Base-by-base conservation (phyloP, 2,113 vertebrate genomes). In the Pelodiscus sinensis region DNA sequence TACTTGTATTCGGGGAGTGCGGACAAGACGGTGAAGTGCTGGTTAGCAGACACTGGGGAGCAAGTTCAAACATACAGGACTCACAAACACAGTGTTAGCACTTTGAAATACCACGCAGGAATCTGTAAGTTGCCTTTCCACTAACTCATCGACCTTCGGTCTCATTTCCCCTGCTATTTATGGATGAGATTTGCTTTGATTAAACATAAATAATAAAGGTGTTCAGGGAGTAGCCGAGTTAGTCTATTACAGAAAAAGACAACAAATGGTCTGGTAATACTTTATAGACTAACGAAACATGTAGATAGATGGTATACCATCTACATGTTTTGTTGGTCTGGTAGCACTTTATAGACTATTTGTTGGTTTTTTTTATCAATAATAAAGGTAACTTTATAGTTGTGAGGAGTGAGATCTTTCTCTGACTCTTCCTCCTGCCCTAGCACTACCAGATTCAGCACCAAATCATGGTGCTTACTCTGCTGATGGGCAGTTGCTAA, bases 21-120 rank as follows among this genome's bases (percentile, higher is more conserved):
- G 0, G 98, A 98, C 97, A 95, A 97, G 95, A 98, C 98, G 0
- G 98, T 97, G 87, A 98, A 98, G 94, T 98, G 98, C 96, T 98
- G 98, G 98, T 96, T 98, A 92, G 96, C 96, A 0, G 98, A 98
- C 90, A 98, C 97, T 0, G 98, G 98, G 38, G 97, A 98, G 96
- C 90, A 87, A 3, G 93, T 98, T 94, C 96, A 97, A 86, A 98
- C 98, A 0, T 98, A 98, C 96, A 96, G 97, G 8, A 94, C 98
- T 85, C 98, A 98, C 96, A 97, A 98, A 73, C 98, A 97, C 97
- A 98, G 97, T 24, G 98, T 98, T 87, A 98, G 98, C 95, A 96
- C 98, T 95, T 97, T 98, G 97, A 98, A 97, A 94, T 98, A 98
- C 95, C 98, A 98, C 2, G 96, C 95, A 8, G 98, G 98, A 82